Evolutionary conservation across 2,113 vertebrate genomes (phyloP), one percentile per base, ranked within the genome.

Genomic region (Pteropus alecto): DNA sequence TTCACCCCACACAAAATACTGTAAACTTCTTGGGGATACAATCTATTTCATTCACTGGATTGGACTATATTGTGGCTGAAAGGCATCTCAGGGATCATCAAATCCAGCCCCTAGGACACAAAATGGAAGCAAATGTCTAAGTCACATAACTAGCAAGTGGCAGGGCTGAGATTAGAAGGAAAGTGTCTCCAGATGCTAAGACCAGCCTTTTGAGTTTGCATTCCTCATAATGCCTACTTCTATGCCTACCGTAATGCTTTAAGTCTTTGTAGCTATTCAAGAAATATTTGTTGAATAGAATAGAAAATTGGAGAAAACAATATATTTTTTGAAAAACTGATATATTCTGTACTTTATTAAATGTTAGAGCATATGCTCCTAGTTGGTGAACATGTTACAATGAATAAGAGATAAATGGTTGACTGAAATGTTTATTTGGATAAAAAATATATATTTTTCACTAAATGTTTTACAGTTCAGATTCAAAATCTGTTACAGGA

Each of bases 391-490:
- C 7, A 83, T 35, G 30, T 83, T 91, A 92, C 16, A 96, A 15
- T 71, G 1, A 86, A 38, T 93, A 81, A 11, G n/a, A 91, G 12
- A 2, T 81, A 94, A 94, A 83, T 71, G 78, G 35, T 14, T 86
- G 46, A 76, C 9, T 93, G 33, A 88, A 96, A 95, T 94, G 85
- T 71, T 95, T 95, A 87, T 78, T 88, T 78, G 68, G 26, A 68
- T 87, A 24, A 89, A 94, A 94, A 96, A 88, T 46, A 61, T 74
- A 95, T 61, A 61, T 79, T 95, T 78, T 91, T 89, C 38, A 70
- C 21, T 85, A 76, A 86, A 85, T 85, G 19, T 67, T 96, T 98
- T 86, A 73, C 0, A 88, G 26, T 88, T 90, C 26, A 91, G 24
- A 93, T 51, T 78, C 1, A 94, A 95, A 96, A 81, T 86, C 30